Evolutionary conservation across 2,888 invertebrate genomes (phyloP).

Genomic region (Halocaridina rubra): DNA sequence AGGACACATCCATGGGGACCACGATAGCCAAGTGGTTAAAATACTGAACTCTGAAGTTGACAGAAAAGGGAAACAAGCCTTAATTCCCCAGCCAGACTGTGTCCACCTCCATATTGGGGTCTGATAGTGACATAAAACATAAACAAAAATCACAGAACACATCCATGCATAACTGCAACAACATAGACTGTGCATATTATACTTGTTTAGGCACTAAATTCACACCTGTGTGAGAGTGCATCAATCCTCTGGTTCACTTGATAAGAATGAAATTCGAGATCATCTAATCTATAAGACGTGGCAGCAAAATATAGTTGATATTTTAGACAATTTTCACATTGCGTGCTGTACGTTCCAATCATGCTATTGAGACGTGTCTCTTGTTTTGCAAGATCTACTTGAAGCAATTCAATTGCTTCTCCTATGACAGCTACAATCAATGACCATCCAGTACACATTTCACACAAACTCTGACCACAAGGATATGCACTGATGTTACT

Average conservation of each 20-base stretch:
- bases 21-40: too few species aligned
- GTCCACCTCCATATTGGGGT: too few species aligned
- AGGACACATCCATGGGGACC: too few species aligned
- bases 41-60: too few species aligned
- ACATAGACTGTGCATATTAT: too few species aligned
- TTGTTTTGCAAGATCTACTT: slow-evolving; percentile 28
- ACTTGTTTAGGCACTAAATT: too few species aligned
- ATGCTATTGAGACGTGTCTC: slow-evolving; percentile 15
- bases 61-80: too few species aligned
- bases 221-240: slow-evolving; percentile 33
- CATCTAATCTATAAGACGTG: not conserved
- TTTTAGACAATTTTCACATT: slow-evolving; percentile 34
- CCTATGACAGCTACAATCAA: slow-evolving; percentile 13
- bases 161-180: too few species aligned
- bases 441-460: not conserved
- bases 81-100: too few species aligned
- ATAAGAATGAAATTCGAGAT: slow-evolving; percentile 25
- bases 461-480: slow-evolving; percentile 1
- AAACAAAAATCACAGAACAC: too few species aligned
- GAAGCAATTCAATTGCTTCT: not conserved
- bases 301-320: slow-evolving; percentile 24
- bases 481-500: too few species aligned
- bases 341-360: not conserved
- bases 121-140: too few species aligned
- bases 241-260: slow-evolving; percentile 28